Evolutionary conservation across 2,797 vertebrate species (phyloP), one percentile per base, ranked within the genome.

Genomic region (Microtus obscurus): DNA sequence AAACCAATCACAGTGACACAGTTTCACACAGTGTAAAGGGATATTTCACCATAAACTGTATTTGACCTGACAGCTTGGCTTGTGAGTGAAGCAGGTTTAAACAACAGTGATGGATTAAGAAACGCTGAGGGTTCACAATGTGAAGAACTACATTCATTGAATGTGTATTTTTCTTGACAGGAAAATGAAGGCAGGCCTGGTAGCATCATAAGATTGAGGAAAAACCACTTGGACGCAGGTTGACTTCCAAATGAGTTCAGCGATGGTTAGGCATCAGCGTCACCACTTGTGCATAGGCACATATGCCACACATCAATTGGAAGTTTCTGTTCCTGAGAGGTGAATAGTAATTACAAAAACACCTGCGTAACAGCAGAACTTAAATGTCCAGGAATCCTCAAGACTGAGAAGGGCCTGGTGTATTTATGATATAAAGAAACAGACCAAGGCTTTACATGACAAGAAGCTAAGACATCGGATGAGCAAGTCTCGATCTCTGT

Each of bases 81-180:
- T 10, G 6, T 53, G 21, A 71, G n/a, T 31, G 34, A 90, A 43
- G 48, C 19, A 63, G 8, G 31, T 93, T 87, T 91, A 81, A 92
- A 82, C 29, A 81, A 31, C 51, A 74, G n/a, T 61, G 43, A 95
- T 87, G 27, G 25, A 27, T 93, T 94, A 94, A 95, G 37, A 65
- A 85, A 51, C 78, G 67, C 51, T 2, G 17, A 37, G 45, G 19
- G 8, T 89, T 77, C 83, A 74, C 76, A 48, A 7, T 12, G 48
- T 48, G 53, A 25, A 2, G 29, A 73, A 80, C 51, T 11, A 73
- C 48, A 65, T 3, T 74, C 76, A 87, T 8, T 29, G 29, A 95
- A 78, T 76, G 5, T 81, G 21, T 76, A 4, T 53, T 61, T 96
- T 56, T 29, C 56, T 93, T 89, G 65, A 90, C 34, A 85, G 67